phyloP scores from a whole-genome alignment of 2,113 vertebrate species.

The Gopherus evgoodei region DNA sequence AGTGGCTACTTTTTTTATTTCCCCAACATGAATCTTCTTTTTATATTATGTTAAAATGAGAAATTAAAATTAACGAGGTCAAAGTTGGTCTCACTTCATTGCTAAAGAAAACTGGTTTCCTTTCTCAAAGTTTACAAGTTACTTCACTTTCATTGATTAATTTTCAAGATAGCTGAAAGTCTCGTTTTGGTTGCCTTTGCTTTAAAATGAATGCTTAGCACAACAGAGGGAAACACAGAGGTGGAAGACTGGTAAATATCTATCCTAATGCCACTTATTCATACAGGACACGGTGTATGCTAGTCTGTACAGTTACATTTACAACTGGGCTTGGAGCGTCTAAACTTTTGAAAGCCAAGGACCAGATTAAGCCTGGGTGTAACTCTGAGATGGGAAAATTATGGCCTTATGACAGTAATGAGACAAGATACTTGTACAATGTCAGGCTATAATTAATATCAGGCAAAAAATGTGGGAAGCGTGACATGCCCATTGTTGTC shows the following conservation, averaged over 20 bases:
- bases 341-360: neutral
- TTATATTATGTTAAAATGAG: neutral
- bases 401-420: neutral
- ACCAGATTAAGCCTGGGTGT: neutral
- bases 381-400: neutral
- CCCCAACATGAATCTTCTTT: neutral
- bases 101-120: neutral
- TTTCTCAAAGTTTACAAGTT: neutral
- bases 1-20: neutral
- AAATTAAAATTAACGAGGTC: neutral
- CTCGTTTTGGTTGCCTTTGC: neutral
- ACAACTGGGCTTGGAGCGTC: neutral
- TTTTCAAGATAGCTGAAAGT: neutral
- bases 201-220: neutral
- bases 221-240: neutral
- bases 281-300: neutral
- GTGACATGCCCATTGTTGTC: neutral
- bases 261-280: neutral
- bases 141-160: neutral
- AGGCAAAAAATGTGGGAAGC: neutral
- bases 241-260: neutral
- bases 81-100: neutral
- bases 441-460: neutral
- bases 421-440: neutral
- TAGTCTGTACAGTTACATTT: neutral